Evolutionary conservation across 2,113 vertebrate species (phyloP).

Genomic region (Elaphurus davidianus): DNA sequence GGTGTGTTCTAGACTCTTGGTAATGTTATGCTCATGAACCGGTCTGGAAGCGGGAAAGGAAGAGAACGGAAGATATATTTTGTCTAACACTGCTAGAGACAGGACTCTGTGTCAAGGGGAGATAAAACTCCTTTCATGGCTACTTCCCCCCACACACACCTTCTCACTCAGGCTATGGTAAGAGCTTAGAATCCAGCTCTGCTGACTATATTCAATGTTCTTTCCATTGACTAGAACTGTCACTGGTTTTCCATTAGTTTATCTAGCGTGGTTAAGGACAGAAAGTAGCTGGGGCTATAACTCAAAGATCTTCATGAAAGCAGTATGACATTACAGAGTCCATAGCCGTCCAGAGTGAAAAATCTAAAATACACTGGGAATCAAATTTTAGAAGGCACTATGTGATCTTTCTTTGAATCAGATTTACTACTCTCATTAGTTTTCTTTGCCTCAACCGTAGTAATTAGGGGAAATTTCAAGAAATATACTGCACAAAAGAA

Average conservation of each 20-base stretch:
- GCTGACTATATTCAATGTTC: neutral
- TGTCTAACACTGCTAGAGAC: neutral
- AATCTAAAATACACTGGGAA: neutral
- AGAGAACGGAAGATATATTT: neutral
- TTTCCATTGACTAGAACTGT: neutral
- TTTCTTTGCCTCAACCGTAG: neutral
- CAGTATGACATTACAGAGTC: neutral
- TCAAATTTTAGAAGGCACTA: neutral
- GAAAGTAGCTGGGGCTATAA: neutral
- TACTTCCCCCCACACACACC: neutral
- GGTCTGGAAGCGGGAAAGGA: neutral
- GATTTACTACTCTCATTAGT: neutral
- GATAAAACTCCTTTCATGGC: neutral
- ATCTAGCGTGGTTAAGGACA: neutral
- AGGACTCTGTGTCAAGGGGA: neutral
- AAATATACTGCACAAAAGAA: neutral
- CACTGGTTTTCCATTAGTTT: neutral
- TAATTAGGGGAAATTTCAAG: neutral
- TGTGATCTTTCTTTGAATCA: neutral
- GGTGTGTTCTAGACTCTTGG: neutral
- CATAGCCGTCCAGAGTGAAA: neutral
- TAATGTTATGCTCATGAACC: neutral
- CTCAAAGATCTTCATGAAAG: neutral
- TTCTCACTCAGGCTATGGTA: neutral
- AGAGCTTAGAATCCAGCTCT: neutral